Percentiles rank a stretch among this genome's conserved stretches.
These are phyloP conservation scores for Hypselothyrea guttata DNA, from an alignment of 2,888 invertebrate genomes.

Conservation along the genomic window DNA sequence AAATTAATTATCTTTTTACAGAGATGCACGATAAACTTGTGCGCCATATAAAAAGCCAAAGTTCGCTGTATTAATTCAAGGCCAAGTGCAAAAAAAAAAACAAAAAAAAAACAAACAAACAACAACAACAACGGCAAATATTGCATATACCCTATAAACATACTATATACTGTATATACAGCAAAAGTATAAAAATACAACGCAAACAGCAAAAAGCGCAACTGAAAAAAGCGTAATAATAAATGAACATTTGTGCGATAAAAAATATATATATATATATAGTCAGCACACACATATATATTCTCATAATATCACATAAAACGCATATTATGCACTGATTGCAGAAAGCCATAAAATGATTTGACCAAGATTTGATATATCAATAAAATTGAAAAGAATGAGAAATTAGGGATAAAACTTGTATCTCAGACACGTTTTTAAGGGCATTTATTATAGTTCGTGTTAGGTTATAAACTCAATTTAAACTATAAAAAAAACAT, in stretches of 20 bases:
- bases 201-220: constrained; percentile 43
- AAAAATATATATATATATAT: background rate
- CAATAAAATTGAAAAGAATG: too few species aligned
- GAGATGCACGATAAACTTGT: constrained; percentile 75
- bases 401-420: too few species aligned
- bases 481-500: too few species aligned
- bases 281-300: constrained; percentile 6
- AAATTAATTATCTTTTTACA: constrained; percentile 75
- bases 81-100: constrained; percentile 69
- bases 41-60: constrained; percentile 74
- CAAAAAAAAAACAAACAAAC: constrained; percentile 18
- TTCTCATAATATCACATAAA: too few species aligned
- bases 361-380: too few species aligned
- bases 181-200: constrained; percentile 29
- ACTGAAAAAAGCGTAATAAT: constrained; percentile 28
- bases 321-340: too few species aligned
- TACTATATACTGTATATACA: constrained; percentile 2
- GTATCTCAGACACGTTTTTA: too few species aligned
- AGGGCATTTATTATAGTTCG: too few species aligned
- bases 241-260: constrained; percentile 10
- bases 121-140: constrained; percentile 8
- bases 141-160: background rate
- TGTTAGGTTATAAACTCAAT: too few species aligned
- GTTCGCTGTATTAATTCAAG: constrained; percentile 81
- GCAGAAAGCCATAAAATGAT: too few species aligned